Evolutionary conservation across 1,140 invertebrate species (phyloP).

Genomic region (Paralvinella palmiformis): DNA sequence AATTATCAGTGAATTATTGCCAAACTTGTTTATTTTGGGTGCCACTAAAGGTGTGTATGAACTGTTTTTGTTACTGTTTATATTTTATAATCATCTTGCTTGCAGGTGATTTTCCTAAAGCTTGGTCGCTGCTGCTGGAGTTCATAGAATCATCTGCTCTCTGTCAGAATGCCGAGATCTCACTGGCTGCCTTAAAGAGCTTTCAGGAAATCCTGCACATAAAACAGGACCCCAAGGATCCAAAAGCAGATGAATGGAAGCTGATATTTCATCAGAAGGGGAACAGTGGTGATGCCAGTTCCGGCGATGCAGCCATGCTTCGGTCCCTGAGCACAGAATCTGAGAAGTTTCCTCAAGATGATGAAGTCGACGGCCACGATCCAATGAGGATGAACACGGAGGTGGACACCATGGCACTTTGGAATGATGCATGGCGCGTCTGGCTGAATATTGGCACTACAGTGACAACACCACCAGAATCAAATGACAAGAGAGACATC

Average conservation of each 20-base stretch:
- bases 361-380: neutral
- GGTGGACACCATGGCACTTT: constrained; percentile 53
- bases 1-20: no score
- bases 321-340: neutral
- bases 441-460: constrained; percentile 80
- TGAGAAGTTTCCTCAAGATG: neutral
- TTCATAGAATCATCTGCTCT: constrained; percentile 89
- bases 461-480: constrained; percentile 60
- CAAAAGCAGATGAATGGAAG: neutral
- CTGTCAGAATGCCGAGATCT: constrained; percentile 90
- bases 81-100: constrained; percentile 4
- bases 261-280: no score
- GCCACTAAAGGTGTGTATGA: no score
- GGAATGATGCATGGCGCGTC: constrained; percentile 74
- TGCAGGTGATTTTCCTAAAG: constrained; percentile 75
- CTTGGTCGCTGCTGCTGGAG: constrained; percentile 85
- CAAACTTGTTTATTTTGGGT: no score
- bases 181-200: constrained; percentile 86
- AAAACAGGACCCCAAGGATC: constrained; percentile 12
- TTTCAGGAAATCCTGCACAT: constrained; percentile 80
- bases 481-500: constrained; percentile 52
- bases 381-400: constrained; percentile 23
- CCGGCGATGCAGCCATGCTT: neutral
- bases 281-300: constrained; percentile 6
- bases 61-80: no score